Conservation (phyloP, 2,113 vertebrate genomes). For the Acanthochromis polyacanthus region DNA sequence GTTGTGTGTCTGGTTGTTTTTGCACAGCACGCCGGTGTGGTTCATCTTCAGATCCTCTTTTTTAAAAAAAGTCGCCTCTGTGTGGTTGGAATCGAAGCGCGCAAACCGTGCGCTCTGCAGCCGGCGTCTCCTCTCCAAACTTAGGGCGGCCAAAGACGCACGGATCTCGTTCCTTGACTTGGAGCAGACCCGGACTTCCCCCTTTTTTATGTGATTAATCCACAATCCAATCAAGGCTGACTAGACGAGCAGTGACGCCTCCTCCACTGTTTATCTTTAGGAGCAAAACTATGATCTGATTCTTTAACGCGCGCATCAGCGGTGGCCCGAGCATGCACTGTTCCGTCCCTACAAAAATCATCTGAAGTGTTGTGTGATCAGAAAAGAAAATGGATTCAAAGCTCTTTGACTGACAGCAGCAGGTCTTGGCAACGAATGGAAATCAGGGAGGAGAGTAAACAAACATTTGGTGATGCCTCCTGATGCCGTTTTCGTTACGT, state of each 20-base stretch:
- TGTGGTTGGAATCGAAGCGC: not conserved
- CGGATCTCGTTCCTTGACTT: not conserved
- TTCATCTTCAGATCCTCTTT: slow-evolving; percentile 77
- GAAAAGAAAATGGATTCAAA: slow-evolving; percentile 17
- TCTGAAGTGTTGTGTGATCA: slow-evolving; percentile 16
- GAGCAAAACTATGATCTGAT: slow-evolving; percentile 38
- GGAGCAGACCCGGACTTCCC: not conserved
- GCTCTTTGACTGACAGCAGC: not conserved
- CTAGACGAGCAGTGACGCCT: not conserved
- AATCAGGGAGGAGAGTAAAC: not conserved
- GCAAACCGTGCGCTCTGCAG: slow-evolving; percentile 26
- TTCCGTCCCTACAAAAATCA: slow-evolving; percentile 62
- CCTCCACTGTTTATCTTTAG: slow-evolving; percentile 24
- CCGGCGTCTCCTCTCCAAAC: slow-evolving; percentile 49
- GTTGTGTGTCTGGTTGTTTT: slow-evolving; percentile 58
- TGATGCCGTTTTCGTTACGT: not conserved
- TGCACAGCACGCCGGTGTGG: slow-evolving; percentile 63
- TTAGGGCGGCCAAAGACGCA: slow-evolving; percentile 21
- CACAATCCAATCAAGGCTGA: not conserved
- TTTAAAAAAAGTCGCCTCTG: not conserved
- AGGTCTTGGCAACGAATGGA: not conserved
- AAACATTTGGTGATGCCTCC: not conserved
- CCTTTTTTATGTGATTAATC: not conserved
- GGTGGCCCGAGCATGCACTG: slow-evolving; percentile 26
- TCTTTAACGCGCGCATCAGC: slow-evolving; percentile 24